phyloP scores from a whole-genome alignment of 2,113 vertebrate species.

The Aythya baeri region DNA sequence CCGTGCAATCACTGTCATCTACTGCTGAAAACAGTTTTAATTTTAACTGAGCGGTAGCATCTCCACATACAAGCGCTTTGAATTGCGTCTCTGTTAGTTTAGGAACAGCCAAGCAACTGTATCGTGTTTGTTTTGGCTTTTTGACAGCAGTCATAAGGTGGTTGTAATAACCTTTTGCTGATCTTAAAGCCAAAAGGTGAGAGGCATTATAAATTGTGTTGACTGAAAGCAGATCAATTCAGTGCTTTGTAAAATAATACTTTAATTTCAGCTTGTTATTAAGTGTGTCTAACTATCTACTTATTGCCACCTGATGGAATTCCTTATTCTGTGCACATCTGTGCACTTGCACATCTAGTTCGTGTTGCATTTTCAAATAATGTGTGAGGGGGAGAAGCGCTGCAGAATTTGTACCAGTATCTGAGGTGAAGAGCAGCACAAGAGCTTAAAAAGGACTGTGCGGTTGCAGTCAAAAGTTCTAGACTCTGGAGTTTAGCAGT shows the following conservation, averaged over 20 bases:
- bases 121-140: constrained; percentile 60
- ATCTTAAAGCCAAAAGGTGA: constrained; percentile 62
- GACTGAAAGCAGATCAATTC: constrained; percentile 52
- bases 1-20: constrained; percentile 38
- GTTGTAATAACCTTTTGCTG: constrained; percentile 65
- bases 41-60: constrained; percentile 55
- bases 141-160: constrained; percentile 46
- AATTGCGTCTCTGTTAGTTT: constrained; percentile 34
- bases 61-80: constrained; percentile 44
- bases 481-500: not conserved
- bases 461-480: not conserved
- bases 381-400: not conserved
- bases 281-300: not conserved
- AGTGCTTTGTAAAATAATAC: constrained; percentile 18
- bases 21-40: constrained; percentile 39
- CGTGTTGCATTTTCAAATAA: not conserved
- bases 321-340: not conserved
- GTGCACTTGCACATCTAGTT: not conserved
- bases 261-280: constrained; percentile 51
- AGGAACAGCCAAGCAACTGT: constrained; percentile 47
- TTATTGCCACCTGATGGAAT: constrained; percentile 36
- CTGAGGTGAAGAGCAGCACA: not conserved
- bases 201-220: constrained; percentile 43
- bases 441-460: not conserved
- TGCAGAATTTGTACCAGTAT: constrained; percentile 14